These are phyloP conservation scores for Sisyra nigra DNA, from an alignment of 2,888 invertebrate genomes.

Conservation along the genomic window DNA sequence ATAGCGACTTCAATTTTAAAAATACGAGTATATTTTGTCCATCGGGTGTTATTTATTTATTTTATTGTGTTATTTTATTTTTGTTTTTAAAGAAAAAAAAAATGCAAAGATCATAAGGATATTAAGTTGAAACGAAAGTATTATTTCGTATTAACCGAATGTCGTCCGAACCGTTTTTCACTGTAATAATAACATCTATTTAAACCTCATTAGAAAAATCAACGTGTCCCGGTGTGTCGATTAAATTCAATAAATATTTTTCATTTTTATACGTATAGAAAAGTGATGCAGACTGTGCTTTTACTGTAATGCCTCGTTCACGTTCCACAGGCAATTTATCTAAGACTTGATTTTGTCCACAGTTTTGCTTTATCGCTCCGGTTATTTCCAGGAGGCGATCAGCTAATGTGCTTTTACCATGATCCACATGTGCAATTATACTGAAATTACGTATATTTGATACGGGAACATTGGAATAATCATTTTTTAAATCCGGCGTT, in stretches of 20 bases:
- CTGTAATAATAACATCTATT: too few species aligned
- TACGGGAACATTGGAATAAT: constrained; percentile 24
- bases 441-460: constrained; percentile 76
- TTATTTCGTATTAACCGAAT: too few species aligned
- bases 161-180: too few species aligned
- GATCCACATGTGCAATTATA: constrained; percentile 98
- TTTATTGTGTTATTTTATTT: too few species aligned
- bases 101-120: too few species aligned
- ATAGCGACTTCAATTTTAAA: too few species aligned
- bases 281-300: constrained; percentile 90
- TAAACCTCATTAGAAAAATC: constrained; percentile 90
- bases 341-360: constrained; percentile 51
- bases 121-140: too few species aligned
- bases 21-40: too few species aligned
- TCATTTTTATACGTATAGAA: constrained; percentile 52
- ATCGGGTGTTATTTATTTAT: too few species aligned
- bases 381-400: constrained; percentile 89
- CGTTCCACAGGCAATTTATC: constrained; percentile 78
- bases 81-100: too few species aligned
- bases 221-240: constrained; percentile 97
- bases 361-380: constrained; percentile 54
- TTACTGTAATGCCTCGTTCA: constrained; percentile 95
- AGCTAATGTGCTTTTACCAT: constrained; percentile 95
- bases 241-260: constrained; percentile 76
- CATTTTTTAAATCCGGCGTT: constrained; percentile 6